Evolutionary conservation across 2,888 invertebrate genomes (phyloP), one percentile per base, ranked within the genome.

Genomic region (Macrophya annulata): DNA sequence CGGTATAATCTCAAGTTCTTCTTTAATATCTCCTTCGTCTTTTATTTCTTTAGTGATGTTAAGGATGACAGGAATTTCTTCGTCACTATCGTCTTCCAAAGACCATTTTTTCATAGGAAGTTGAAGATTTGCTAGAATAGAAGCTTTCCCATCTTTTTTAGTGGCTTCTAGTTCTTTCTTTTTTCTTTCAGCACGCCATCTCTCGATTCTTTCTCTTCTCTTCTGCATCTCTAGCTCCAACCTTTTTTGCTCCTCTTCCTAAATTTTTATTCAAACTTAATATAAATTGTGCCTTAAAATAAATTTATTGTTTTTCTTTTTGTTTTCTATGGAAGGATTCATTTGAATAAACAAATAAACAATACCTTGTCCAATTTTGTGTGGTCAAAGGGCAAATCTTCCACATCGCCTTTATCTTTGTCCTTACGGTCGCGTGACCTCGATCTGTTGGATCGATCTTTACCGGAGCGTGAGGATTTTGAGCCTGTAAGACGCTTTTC

Each of bases 191-290:
- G 98, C 98, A 74, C 99, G 95, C 99, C 99, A 99, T 84, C 98
- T 96, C 93, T 99, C 99, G 87, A 99, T 99, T 83, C 99, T 96
- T 90, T 99, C 99, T 1, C 99, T 95, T 5, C 99, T 95, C 93
- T 98, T 99, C 91, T 98, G 98, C 99, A 99, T 99, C 94, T 99
- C 99, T 25, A 97, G 94, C 93, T 99, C 99, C 45, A 99, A 94
- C 45, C 97, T 96, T 89, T 96, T 97, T 91, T 98, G 98, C 91
- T 98, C 98, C 92, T 97, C 98, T 94, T 98, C 98, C 96, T 97
- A 88, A 51, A 77, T 31, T 37, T 55, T 37, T 55, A 37, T 45
- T 4, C 10, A 77, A 8, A 45, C 1, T n/a, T 1, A 40, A 17
- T 5, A 21, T 25, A 3, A 25, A 8, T n/a, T n/a, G n/a, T 55